Base-by-base conservation (phyloP, 2,113 vertebrate genomes). In the Haliaeetus leucogaster region DNA sequence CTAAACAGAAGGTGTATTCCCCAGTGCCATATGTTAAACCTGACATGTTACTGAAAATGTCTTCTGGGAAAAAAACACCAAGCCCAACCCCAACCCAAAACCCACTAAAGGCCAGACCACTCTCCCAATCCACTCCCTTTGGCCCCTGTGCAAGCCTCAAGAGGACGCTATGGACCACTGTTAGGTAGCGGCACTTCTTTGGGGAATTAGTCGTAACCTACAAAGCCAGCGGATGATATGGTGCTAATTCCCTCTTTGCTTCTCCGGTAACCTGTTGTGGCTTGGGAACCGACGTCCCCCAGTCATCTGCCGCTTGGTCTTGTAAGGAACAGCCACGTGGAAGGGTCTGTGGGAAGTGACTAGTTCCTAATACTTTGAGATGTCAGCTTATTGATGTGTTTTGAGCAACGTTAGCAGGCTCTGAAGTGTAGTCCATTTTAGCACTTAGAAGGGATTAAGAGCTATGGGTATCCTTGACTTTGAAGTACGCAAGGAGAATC, bases 1-100 rank as follows among this genome's bases (percentile, higher is more conserved):
- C 42, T 86, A 91, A 96, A 92, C 95, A 94, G 86, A 96, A 96
- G 85, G 80, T 93, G 42, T 90, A 91, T 90, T 94, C 92, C 82
- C 82, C 72, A 73, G 40, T 77, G 76, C 92, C 93, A 87, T 95
- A 95, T 95, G 65, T 89, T 94, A 94, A 94, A 93, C 88, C 45
- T 95, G 76, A 82, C 61, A 67, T 6, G 45, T 77, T 80, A 91
- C 58, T 77, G 77, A 84, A 94, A 96, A 77, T 23, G 56, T 80
- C 88, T 81, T 95, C 62, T 81, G n/a, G 40, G 16, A 71, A 91
- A 62, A 90, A 7, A 4, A 16, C 7, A 6, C 27, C 42, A 42
- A 71, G 43, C 21, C 3, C 4, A 47, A 89, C 79, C 7, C 21
- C 12, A 84, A 62, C 7, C 11, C 36, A 7, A 13, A 73, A 42